Evolutionary conservation across 1,140 invertebrate species (phyloP), one percentile per base, ranked within the genome.

Genomic region (Asobara japonica): DNA sequence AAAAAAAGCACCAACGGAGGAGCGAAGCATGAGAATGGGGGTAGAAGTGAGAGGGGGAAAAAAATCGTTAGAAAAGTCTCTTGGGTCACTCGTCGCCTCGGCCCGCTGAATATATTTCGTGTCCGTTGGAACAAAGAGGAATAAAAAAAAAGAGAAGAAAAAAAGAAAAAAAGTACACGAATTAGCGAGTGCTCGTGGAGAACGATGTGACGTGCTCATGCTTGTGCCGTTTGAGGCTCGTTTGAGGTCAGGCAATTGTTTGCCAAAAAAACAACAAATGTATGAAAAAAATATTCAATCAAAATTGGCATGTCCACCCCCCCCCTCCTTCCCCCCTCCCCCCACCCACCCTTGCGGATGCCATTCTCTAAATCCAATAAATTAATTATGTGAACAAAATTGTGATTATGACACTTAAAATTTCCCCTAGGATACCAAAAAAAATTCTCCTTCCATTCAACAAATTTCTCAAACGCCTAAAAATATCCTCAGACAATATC

Each of bases 21-120:
- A 62, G 64, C 60, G 71, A 62, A 18, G 65, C 25, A 33, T 61
- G 33, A 56, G 66, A 68, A 56, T 69, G 33, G 33, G 22, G 16
- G 33, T 51, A 38, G 66, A 61, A 67, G 71, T 60, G 71, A 72
- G 71, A 66, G 71, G n/a, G n/a, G 56, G 68, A 79, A 80, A 82
- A 80, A 82, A 82, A 82, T 82, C 80, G 80, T 80, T 82, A 82
- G 78, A 69, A 72, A 79, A 82, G 79, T 78, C 76, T 76, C 77
- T 78, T 79, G 76, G 80, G 78, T 82, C 79, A 82, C 79, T 78
- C 78, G 75, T 77, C 74, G 71, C 65, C 41, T 61, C 66, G 71
- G 70, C 64, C 62, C 65, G 62, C 64, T 66, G 71, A 72, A 66
- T 60, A 45, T 45, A 66, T 67, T 72, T 72, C 71, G 71, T 72